Conservation (phyloP, 2,888 invertebrate genomes). For the Platycheirus albimanus region DNA sequence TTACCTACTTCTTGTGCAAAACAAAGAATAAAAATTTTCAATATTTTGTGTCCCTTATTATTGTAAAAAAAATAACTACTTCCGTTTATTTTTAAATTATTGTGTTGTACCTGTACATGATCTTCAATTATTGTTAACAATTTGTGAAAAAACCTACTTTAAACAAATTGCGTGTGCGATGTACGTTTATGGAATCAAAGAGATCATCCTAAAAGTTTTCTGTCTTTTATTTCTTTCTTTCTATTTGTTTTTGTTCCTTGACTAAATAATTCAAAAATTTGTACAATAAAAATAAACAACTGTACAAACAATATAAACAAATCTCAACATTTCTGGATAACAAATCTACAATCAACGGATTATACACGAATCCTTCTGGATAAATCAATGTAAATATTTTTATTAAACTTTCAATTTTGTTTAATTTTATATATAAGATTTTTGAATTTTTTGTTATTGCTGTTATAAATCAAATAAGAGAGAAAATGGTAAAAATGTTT, state of each 20-base stretch:
- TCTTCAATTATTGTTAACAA: conserved; percentile 7
- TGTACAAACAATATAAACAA: conserved; percentile 41
- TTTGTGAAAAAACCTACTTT: conserved; percentile 19
- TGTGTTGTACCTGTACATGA: background rate
- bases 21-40: too few species aligned
- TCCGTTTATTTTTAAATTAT: too few species aligned
- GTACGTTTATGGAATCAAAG: too few species aligned
- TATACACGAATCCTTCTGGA: conserved; percentile 31
- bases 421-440: too few species aligned
- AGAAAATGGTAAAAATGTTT: too few species aligned
- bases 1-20: background rate
- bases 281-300: conserved; percentile 20
- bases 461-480: too few species aligned
- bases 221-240: conserved; percentile 36
- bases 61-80: too few species aligned
- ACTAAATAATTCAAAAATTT: background rate
- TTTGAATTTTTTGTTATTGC: too few species aligned
- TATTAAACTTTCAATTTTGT: too few species aligned
- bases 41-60: conserved; percentile 11
- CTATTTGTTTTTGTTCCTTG: conserved; percentile 6
- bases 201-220: background rate
- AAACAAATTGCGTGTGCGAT: conserved; percentile 37
- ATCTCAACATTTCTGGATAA: conserved; percentile 44
- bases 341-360: conserved; percentile 55
- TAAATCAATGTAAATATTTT: conserved; percentile 57